Percentiles rank a stretch among this genome's conserved stretches.
Conservation (phyloP, 2,888 invertebrate genomes). For the Sacculina carcini region DNA sequence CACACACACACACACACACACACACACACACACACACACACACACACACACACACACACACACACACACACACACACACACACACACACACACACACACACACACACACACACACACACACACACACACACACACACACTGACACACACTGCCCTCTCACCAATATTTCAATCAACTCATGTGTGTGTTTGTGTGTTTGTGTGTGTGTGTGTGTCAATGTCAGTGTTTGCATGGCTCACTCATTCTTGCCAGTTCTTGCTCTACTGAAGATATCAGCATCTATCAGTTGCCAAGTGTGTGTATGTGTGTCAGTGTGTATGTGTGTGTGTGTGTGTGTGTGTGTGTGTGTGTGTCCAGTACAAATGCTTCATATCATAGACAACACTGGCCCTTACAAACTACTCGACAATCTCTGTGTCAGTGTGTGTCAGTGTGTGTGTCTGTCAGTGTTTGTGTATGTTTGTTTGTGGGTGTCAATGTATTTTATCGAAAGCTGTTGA, state of each 20-base stretch:
- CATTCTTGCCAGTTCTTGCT: too few relatives aligned
- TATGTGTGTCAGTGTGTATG: not conserved
- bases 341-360: too few relatives aligned
- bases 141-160: too few relatives aligned
- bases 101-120: not conserved
- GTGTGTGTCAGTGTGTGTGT: not conserved
- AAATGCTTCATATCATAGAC: too few relatives aligned
- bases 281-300: not conserved
- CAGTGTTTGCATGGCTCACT: too few relatives aligned
- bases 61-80: conserved; percentile 5
- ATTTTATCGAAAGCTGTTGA: too few relatives aligned
- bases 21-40: not conserved
- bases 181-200: too few relatives aligned
- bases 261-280: not conserved
- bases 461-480: not conserved
- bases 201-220: too few relatives aligned
- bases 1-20: conserved; percentile 3
- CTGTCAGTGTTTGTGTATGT: not conserved
- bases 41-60: not conserved
- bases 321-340: not conserved
- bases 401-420: too few relatives aligned
- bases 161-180: too few relatives aligned
- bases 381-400: too few relatives aligned
- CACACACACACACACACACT: not conserved
- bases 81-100: conserved; percentile 2